Base-by-base conservation (phyloP, 2,797 vertebrate species). In the Schizopygopsis pylzovi region DNA sequence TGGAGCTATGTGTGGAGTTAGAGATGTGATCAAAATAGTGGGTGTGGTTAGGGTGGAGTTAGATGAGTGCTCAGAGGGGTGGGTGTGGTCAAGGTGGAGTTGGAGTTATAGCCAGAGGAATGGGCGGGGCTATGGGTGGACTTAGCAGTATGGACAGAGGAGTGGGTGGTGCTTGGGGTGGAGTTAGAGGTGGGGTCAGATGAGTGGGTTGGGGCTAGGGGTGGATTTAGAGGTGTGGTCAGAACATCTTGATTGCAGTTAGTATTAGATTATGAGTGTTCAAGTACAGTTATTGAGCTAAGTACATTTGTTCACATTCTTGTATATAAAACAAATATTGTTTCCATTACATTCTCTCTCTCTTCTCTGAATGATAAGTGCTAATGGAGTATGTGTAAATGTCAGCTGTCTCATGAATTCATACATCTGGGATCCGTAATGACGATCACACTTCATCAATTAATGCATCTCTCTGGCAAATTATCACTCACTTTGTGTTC, bases 371-470 rank as follows among this genome's bases (percentile, higher is more conserved):
- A 91, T 91, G 83, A 88, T 90, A 89, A 90, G 91, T 91, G 91
- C 92, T 93, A 94, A 93, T 95, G 92, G 93, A 89, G 89, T 87
- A 90, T 92, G 90, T 92, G 93, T 93, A 91, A 93, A 94, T 91
- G 92, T 89, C 92, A 94, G 93, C 91, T 90, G 93, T 90, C 91
- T 94, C 92, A 88, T 90, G 82, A 87, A 81, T 88, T 90, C 90
- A 90, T 90, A 89, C 94, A 94, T 94, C 93, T 93, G 94, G 92
- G 94, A 92, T 89, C 76, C 86, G 91, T 94, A 94, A 95, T 95
- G 94, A 94, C 90, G 92, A 94, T 94, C 93, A 94, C 91, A 91
- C 90, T 93, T 94, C 92, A 93, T 92, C 94, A 94, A 95, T 95
- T 94, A 95, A 94, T 93, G 92, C 91, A 87, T 90, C 86, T 87